Percentiles rank a stretch among this genome's conserved stretches.
These are phyloP conservation scores for Entelurus aequoreus DNA, from an alignment of 2,113 vertebrate genomes.

Conservation along the genomic window DNA sequence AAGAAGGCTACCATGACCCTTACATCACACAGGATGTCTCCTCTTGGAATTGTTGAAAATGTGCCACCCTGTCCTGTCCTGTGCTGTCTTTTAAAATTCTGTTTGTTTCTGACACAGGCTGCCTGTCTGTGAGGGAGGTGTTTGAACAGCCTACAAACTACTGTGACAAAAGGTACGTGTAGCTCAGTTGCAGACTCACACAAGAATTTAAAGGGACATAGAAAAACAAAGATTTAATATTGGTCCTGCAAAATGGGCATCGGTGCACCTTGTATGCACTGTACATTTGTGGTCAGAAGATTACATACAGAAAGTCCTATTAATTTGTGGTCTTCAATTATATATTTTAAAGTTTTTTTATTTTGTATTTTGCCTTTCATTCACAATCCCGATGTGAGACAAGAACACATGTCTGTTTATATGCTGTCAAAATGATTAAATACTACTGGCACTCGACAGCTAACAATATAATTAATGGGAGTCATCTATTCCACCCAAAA, in stretches of 20 bases:
- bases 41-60: background rate
- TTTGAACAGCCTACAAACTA: slow-evolving; percentile 51
- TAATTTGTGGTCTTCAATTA: too few species aligned
- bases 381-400: too few species aligned
- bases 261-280: background rate
- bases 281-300: too few species aligned
- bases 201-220: background rate
- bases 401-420: too few species aligned
- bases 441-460: too few species aligned
- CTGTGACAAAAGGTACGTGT: slow-evolving; percentile 61
- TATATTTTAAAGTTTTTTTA: too few species aligned
- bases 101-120: slow-evolving; percentile 46
- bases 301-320: too few species aligned
- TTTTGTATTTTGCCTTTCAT: too few species aligned
- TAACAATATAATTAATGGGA: too few species aligned
- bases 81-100: slow-evolving; percentile 1
- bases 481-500: too few species aligned
- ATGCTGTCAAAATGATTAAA: too few species aligned
- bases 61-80: background rate
- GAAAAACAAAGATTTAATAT: background rate
- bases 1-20: background rate
- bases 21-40: background rate
- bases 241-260: background rate
- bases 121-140: slow-evolving; percentile 29
- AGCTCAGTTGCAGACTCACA: slow-evolving; percentile 6